phyloP scores from a whole-genome alignment of 2,797 vertebrate species.

The Propithecus deckenii region DNA sequence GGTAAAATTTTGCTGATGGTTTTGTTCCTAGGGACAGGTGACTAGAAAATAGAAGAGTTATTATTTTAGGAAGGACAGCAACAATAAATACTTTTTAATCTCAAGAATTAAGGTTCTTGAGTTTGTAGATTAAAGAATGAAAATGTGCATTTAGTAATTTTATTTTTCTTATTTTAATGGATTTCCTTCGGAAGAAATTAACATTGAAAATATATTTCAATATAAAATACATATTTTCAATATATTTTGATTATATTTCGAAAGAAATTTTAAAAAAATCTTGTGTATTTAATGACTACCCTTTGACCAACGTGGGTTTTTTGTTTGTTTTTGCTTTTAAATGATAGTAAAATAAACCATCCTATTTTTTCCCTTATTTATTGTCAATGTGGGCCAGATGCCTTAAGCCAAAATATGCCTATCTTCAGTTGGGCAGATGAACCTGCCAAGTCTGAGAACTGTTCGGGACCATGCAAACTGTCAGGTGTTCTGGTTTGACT shows the following conservation, averaged over 20 bases:
- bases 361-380: background rate
- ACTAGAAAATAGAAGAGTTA: conserved; percentile 16
- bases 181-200: background rate
- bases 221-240: too few species aligned
- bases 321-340: conserved; percentile 39
- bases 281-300: background rate
- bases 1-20: background rate
- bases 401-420: background rate
- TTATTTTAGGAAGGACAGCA: conserved; percentile 29
- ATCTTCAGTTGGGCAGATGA: background rate
- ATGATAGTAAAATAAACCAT: background rate
- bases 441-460: background rate
- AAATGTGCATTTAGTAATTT: conserved; percentile 24
- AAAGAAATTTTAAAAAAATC: conserved; percentile 2
- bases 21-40: conserved; percentile 31
- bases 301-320: background rate
- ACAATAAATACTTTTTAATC: conserved; percentile 45
- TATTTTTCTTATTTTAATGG: conserved; percentile 5
- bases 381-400: background rate
- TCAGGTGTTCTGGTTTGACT: conserved; percentile 9
- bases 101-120: conserved; percentile 24
- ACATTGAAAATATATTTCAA: background rate
- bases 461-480: background rate
- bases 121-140: conserved; percentile 2
- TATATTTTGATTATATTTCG: background rate